phyloP scores from a whole-genome alignment of 2,888 invertebrate genomes.

The Schrankia costaestrigalis region DNA sequence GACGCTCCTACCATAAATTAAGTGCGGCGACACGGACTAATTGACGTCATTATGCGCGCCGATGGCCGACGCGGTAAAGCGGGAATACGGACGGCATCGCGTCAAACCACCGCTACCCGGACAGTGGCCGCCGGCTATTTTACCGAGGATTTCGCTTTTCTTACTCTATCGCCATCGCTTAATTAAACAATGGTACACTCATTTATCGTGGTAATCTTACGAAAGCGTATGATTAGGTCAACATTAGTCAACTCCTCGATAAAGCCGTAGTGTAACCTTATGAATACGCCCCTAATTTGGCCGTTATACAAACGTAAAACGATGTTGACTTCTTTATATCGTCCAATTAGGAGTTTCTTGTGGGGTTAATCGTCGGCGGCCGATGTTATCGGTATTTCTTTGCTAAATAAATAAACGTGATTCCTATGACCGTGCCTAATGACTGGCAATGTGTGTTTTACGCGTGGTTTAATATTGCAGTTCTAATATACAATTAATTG shows the following conservation, averaged over 20 bases:
- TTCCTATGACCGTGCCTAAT: no score
- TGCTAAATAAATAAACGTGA: slow-evolving; percentile 35
- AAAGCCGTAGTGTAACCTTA: slow-evolving; percentile 40
- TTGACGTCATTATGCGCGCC: slow-evolving; percentile 57
- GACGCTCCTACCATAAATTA: slow-evolving; percentile 58
- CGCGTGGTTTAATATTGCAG: no score
- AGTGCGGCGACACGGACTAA: slow-evolving; percentile 60
- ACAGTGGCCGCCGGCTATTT: slow-evolving; percentile 20
- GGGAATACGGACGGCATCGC: slow-evolving; percentile 8
- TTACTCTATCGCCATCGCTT: slow-evolving; percentile 35
- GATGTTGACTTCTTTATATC: slow-evolving; percentile 39
- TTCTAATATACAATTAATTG: no score
- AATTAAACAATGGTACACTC: slow-evolving; percentile 42
- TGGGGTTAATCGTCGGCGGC: slow-evolving; percentile 30
- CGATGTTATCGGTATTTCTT: slow-evolving; percentile 31
- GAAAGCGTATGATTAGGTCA: slow-evolving; percentile 42
- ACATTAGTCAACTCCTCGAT: slow-evolving; percentile 38
- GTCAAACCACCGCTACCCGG: slow-evolving; percentile 11
- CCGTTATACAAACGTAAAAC: slow-evolving; percentile 33
- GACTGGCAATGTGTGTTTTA: no score
- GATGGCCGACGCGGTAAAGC: slow-evolving; percentile 36
- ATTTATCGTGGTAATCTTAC: slow-evolving; percentile 43
- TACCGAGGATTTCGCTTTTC: slow-evolving; percentile 27
- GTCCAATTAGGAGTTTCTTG: slow-evolving; percentile 46
- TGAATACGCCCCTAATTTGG: slow-evolving; percentile 39